phyloP scores from a whole-genome alignment of 2,797 vertebrate genomes.

The Myiothlypis coronata region DNA sequence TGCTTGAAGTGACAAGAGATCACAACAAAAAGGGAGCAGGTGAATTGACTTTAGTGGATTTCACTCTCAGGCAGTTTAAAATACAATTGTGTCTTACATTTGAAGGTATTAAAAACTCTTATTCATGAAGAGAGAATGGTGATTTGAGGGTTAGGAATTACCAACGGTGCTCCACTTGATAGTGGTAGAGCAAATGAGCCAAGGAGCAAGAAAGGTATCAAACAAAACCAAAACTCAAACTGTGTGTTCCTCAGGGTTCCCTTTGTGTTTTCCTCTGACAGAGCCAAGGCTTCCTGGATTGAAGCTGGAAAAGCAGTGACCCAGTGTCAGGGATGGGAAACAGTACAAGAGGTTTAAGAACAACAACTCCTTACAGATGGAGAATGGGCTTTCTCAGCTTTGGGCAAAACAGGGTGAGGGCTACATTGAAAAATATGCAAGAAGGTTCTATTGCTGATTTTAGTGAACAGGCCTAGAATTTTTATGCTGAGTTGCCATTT shows the following conservation, averaged over 20 bases:
- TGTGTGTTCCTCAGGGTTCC: background rate
- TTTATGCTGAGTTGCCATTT: background rate
- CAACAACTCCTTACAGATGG: background rate
- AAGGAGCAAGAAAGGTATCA: background rate
- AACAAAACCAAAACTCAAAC: background rate
- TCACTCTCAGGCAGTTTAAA: background rate
- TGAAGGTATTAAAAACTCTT: background rate
- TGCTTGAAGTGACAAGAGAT: background rate
- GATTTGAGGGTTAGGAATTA: background rate
- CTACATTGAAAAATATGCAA: background rate
- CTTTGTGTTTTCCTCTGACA: background rate
- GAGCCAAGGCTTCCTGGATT: background rate
- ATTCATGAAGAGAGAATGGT: background rate
- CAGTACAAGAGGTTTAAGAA: background rate
- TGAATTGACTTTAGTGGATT: background rate
- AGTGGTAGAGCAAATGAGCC: background rate
- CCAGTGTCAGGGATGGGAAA: background rate
- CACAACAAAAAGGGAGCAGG: background rate
- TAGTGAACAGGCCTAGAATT: background rate
- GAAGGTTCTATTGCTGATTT: background rate
- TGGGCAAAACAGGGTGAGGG: background rate
- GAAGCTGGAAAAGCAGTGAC: background rate
- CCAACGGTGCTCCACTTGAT: background rate
- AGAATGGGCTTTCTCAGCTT: background rate
- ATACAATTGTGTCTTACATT: background rate